Evolutionary conservation across 2,888 invertebrate species (phyloP).

Genomic region (Drosophila nigricruria): DNA sequence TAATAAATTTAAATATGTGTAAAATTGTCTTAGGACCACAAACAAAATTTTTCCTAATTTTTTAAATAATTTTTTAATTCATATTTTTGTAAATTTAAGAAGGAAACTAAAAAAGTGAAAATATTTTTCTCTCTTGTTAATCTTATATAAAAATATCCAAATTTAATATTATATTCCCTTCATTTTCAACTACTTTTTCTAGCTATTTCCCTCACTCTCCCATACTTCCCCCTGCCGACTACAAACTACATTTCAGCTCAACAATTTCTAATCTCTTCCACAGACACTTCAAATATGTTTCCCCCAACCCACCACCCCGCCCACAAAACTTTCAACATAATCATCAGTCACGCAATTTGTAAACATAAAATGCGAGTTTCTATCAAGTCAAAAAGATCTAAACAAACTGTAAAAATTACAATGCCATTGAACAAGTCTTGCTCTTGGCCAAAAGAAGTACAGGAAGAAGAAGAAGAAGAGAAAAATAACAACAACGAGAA

Average conservation of each 20-base stretch:
- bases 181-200: background rate
- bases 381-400: conserved; percentile 55
- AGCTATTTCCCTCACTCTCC: background rate
- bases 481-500: background rate
- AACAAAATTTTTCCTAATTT: no score
- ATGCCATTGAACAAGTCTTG: conserved; percentile 52
- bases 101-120: no score
- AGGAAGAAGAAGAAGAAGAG: no score
- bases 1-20: no score
- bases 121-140: background rate
- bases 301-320: background rate
- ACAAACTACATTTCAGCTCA: conserved; percentile 4
- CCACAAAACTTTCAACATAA: conserved; percentile 33
- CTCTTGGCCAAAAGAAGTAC: conserved; percentile 15
- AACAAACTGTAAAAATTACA: conserved; percentile 66
- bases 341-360: conserved; percentile 67
- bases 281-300: conserved; percentile 49
- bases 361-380: conserved; percentile 51
- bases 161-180: background rate
- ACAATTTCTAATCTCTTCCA: conserved; percentile 14
- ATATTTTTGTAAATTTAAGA: no score
- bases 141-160: background rate
- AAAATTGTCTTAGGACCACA: no score
- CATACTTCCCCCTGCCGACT: background rate
- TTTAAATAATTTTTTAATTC: no score